These are phyloP conservation scores for Conopomorpha cramerella DNA, from an alignment of 1,140 invertebrate species.

Conservation along the genomic window DNA sequence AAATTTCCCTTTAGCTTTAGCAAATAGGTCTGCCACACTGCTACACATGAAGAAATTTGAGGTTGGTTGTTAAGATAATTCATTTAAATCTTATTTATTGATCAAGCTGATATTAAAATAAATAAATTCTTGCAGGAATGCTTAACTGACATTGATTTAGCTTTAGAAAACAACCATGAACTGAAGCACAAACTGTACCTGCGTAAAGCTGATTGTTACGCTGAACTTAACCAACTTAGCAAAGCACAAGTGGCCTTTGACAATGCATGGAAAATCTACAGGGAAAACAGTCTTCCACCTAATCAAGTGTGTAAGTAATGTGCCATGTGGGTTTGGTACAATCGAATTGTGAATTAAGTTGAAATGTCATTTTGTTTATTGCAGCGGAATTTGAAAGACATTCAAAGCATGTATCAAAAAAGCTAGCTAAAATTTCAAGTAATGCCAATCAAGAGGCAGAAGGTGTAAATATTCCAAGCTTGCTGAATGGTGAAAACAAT, in stretches of 20 bases:
- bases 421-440: slow-evolving; percentile 14
- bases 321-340: not conserved
- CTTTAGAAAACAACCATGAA: slow-evolving; percentile 24
- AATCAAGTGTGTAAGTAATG: slow-evolving; percentile 2
- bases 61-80: slow-evolving; percentile 11
- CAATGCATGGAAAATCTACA: slow-evolving; percentile 12
- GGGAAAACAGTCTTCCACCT: slow-evolving; percentile 9
- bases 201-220: slow-evolving; percentile 29
- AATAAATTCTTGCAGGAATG: slow-evolving; percentile 19
- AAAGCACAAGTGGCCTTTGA: slow-evolving; percentile 12
- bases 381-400: slow-evolving; percentile 36
- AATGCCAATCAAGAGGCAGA: slow-evolving; percentile 9
- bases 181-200: slow-evolving; percentile 28
- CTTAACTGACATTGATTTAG: slow-evolving; percentile 23
- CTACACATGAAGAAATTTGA: slow-evolving; percentile 29
- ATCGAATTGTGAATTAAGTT: not conserved
- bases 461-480: slow-evolving; percentile 17
- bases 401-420: slow-evolving; percentile 26
- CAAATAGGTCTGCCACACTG: slow-evolving; percentile 39
- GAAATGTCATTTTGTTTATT: not conserved
- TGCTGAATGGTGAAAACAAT: slow-evolving; percentile 17
- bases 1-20: slow-evolving; percentile 34
- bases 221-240: slow-evolving; percentile 18
- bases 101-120: not conserved
- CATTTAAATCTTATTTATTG: slow-evolving; percentile 1